Evolutionary conservation across 2,113 vertebrate genomes (phyloP), one percentile per base, ranked within the genome.

Genomic region (Eidolon helvum): DNA sequence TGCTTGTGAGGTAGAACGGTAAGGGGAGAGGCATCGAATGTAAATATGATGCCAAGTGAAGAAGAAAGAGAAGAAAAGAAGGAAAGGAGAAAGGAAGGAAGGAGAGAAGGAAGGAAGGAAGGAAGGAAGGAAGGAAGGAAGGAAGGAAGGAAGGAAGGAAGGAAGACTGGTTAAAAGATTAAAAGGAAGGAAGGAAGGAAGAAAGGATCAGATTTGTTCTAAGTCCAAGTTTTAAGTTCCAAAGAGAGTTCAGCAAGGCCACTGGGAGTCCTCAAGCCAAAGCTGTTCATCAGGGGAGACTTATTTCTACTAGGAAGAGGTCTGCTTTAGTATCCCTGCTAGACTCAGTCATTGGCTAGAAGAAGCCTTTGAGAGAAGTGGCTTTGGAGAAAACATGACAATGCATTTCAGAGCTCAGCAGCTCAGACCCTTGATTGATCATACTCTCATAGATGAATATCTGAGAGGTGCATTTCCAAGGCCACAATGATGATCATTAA

Each of bases 201-300:
- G 63, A 2, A 33, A 14, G 5, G 12, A 65, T 95, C 84, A 79
- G 33, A 45, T 21, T 79, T 21, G 11, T 57, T 94, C 74, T 86
- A 91, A 72, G 2, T 93, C 11, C 28, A 95, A 55, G 48, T 89
- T 83, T 89, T 72, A 71, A 91, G n/a, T 94, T 93, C 28, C 14
- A 83, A 66, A 53, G 80, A 78, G 14, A 78, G 12, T 71, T 95
- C 12, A 90, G 10, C 15, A 94, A 90, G 55, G 10, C n/a, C 28
- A 55, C 7, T 19, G 9, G 22, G 40, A 94, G 30, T 28, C 7
- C 30, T 66, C 16, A 84, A 65, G n/a, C 16, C 57, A 88, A 84
- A 83, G 38, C 48, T 92, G 48, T 53, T 85, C 59, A 88, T 28
- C n/a, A 50, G 65, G 83, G 38, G 18, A 79, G 3, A 68, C 3